Percentiles rank a stretch among this genome's conserved stretches.
Evolutionary conservation across 1,140 invertebrate genomes (phyloP).

Genomic region (Nebria ingens): DNA sequence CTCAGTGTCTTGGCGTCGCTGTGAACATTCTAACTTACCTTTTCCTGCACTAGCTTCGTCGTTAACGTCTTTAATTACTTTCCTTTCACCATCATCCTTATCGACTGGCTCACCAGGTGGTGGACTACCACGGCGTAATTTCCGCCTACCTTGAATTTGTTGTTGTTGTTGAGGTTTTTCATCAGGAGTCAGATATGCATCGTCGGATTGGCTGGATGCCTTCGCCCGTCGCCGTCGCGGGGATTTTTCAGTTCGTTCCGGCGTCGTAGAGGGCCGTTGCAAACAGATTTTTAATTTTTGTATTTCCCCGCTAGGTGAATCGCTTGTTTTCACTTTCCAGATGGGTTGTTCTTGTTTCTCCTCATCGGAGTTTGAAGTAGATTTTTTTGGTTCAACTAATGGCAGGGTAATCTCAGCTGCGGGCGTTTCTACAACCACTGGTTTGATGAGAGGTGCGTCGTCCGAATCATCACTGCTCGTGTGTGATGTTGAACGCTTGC

Average conservation of each 20-base stretch:
- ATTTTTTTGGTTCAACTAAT: neutral
- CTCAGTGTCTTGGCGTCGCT: neutral
- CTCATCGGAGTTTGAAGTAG: constrained; percentile 10
- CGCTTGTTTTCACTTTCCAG: constrained; percentile 17
- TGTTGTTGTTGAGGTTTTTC: neutral
- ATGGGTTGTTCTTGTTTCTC: constrained; percentile 16
- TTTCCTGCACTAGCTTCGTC: neutral
- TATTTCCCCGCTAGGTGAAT: constrained; percentile 15
- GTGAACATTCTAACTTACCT: constrained; percentile 4
- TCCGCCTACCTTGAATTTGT: constrained; percentile 14
- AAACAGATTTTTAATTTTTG: constrained; percentile 22
- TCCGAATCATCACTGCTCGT: constrained; percentile 2
- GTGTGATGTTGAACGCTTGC: neutral
- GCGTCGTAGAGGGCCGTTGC: constrained; percentile 17
- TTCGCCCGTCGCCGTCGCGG: constrained; percentile 18
- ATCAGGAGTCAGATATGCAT: constrained; percentile 7
- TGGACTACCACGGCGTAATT: neutral
- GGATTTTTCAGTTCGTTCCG: constrained; percentile 17
- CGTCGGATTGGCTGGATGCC: constrained; percentile 18
- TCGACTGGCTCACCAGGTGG: neutral
- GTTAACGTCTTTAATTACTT: neutral
- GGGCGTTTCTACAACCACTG: neutral
- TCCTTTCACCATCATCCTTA: constrained; percentile 5
- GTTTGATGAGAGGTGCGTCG: neutral
- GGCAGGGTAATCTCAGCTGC: neutral